Percentiles rank a stretch among this genome's conserved stretches.
Conservation (phyloP, 2,888 invertebrate species). For the Odontomyia ornata region DNA sequence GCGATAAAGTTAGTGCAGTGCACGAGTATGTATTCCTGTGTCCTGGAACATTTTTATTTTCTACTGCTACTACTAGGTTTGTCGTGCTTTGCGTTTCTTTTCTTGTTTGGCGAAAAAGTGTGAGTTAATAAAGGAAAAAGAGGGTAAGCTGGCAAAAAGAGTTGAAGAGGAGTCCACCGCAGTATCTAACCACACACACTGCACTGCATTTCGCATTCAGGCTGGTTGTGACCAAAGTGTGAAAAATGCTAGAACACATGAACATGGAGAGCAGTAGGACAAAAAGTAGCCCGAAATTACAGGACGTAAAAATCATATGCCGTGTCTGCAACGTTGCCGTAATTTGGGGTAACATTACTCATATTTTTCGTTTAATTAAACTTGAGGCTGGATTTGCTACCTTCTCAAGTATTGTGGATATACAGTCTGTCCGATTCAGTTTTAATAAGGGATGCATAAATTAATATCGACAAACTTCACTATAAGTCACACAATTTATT, state of each 20-base stretch:
- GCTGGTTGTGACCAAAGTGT: neutral
- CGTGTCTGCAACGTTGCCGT: no score
- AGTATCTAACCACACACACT: slow-evolving; percentile 23
- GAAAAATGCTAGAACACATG: neutral
- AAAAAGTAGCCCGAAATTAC: no score
- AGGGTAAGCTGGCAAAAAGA: slow-evolving; percentile 9
- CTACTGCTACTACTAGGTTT: neutral
- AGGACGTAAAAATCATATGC: no score
- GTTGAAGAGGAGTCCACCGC: neutral
- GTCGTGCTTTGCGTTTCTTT: neutral
- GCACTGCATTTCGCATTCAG: slow-evolving; percentile 27
- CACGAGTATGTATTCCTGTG: slow-evolving; percentile 7
- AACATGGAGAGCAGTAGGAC: neutral
- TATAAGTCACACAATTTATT: no score
- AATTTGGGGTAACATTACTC: no score
- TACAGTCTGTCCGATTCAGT: no score
- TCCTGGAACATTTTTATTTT: no score
- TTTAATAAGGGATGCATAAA: no score
- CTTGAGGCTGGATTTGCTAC: no score
- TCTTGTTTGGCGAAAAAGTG: neutral
- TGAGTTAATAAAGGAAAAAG: neutral
- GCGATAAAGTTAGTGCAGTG: slow-evolving; percentile 32
- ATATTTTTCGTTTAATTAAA: no score
- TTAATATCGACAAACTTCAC: no score
- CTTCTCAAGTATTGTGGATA: no score